Conservation (phyloP, 2,113 vertebrate species). For the Pluvianellus socialis region DNA sequence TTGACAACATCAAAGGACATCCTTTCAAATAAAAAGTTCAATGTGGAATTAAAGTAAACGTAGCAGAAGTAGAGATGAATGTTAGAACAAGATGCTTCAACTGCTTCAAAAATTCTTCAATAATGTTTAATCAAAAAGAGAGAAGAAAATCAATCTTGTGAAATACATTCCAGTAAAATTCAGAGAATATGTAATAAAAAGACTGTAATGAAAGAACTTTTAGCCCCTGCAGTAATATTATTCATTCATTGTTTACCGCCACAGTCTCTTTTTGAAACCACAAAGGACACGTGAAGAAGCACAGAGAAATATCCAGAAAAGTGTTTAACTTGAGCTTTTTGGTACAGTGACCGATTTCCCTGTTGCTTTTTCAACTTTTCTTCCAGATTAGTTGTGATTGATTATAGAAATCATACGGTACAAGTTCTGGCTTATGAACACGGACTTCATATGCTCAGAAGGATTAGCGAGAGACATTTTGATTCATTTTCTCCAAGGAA, state of each 20-base stretch:
- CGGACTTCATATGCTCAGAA: neutral
- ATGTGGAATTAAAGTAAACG: neutral
- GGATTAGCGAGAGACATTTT: neutral
- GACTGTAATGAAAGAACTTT: neutral
- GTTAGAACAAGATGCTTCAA: neutral
- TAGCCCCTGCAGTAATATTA: neutral
- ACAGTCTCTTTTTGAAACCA: neutral
- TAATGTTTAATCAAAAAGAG: neutral
- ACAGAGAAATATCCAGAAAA: neutral
- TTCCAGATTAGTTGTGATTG: neutral
- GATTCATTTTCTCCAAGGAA: neutral
- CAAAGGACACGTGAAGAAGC: neutral
- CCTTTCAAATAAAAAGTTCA: neutral
- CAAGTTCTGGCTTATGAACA: neutral
- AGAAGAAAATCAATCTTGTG: neutral
- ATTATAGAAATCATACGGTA: neutral
- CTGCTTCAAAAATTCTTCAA: neutral
- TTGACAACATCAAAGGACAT: neutral
- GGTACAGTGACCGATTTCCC: neutral
- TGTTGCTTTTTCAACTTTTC: neutral
- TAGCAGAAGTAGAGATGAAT: neutral
- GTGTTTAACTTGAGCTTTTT: neutral
- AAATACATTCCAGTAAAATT: neutral
- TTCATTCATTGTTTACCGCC: neutral
- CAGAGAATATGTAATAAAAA: neutral